Percentiles rank a stretch among this genome's conserved stretches.
These are phyloP conservation scores for Brevimyrus niger DNA, from an alignment of 2,113 vertebrate genomes.

Conservation along the genomic window DNA sequence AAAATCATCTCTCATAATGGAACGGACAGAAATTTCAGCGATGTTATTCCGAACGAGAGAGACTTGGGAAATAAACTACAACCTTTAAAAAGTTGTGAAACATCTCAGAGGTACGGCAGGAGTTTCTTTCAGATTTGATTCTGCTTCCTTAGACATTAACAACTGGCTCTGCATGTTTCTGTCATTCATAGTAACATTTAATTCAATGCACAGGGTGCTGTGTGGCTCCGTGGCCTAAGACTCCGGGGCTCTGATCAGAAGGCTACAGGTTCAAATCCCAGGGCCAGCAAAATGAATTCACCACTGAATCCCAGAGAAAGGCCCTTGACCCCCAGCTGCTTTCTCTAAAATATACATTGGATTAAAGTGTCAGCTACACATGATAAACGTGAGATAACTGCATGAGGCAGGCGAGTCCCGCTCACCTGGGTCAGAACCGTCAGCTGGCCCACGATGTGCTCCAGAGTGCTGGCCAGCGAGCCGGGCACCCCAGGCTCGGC, in stretches of 20 bases:
- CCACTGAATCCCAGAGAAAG: neutral
- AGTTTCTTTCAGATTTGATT: neutral
- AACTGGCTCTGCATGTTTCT: neutral
- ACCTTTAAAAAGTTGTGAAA: neutral
- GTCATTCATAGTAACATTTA: neutral
- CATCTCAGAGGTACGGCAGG: neutral
- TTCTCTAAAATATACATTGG: neutral
- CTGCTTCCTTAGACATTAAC: neutral
- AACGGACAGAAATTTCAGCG: neutral
- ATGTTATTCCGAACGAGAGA: neutral
- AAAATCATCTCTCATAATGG: neutral
- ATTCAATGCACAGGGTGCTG: neutral
- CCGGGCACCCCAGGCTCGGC: conserved; percentile 37
- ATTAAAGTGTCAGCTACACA: neutral
- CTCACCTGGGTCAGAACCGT: conserved; percentile 91
- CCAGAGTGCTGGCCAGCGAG: conserved; percentile 67
- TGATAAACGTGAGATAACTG: neutral
- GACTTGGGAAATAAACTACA: neutral
- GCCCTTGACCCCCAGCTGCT: neutral
- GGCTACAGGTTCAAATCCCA: neutral
- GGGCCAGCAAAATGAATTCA: neutral
- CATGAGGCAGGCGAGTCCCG: neutral
- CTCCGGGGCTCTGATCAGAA: neutral
- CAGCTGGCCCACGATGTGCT: conserved; percentile 86
- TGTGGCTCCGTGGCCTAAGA: neutral